Percentiles rank a stretch among this genome's conserved stretches.
phyloP scores from a whole-genome alignment of 30 jellyfish, hydroid and myxozoan genomes.

The Chrysaora quinquecirrha region DNA sequence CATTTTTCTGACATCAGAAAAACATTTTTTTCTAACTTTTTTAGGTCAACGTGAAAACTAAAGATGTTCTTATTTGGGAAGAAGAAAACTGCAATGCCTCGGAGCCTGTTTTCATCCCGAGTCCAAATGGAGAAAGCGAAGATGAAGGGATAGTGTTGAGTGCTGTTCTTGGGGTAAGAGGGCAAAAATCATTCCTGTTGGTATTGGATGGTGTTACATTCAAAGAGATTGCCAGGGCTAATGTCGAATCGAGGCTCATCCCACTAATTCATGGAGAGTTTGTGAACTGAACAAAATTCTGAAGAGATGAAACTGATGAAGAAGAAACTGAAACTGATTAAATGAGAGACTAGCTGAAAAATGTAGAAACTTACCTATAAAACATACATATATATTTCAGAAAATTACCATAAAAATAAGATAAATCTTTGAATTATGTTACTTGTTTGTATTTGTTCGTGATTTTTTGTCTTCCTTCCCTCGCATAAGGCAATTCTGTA shows the following conservation, averaged over 20 bases:
- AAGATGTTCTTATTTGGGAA: slow-evolving; percentile 50
- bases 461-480: too few species aligned
- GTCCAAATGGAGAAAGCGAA: slow-evolving; percentile 64
- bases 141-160: slow-evolving; percentile 83
- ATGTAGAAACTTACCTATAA: too few species aligned
- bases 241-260: slow-evolving; percentile 50
- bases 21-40: too few species aligned
- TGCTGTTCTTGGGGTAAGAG: slow-evolving; percentile 68
- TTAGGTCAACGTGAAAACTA: slow-evolving; percentile 62
- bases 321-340: too few species aligned
- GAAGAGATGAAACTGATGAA: too few species aligned
- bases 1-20: too few species aligned
- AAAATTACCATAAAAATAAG: too few species aligned
- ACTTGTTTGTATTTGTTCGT: too few species aligned
- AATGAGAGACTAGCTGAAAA: too few species aligned
- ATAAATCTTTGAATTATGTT: too few species aligned
- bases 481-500: too few species aligned
- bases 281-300: slow-evolving; percentile 18
- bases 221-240: slow-evolving; percentile 73
- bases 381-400: too few species aligned
- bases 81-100: slow-evolving; percentile 77
- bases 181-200: slow-evolving; percentile 65
- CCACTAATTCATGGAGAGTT: slow-evolving; percentile 71
- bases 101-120: slow-evolving; percentile 68
- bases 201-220: slow-evolving; percentile 71